Evolutionary conservation across 2,797 vertebrate species (phyloP).

Genomic region (Poeciliopsis infans): DNA sequence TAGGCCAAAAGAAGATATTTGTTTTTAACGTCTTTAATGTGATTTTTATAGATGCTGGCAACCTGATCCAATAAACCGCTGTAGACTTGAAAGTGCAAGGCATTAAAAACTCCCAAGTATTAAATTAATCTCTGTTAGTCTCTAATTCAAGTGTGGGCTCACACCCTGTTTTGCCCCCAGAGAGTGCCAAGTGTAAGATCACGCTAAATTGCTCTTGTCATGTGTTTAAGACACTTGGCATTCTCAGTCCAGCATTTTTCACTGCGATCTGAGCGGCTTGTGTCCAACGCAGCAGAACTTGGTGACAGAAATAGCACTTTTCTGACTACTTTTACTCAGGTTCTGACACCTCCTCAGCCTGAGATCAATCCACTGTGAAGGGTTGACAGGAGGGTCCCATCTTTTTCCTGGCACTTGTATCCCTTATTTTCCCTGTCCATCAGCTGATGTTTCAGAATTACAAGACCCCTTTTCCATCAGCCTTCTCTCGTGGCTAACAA

Average conservation of each 20-base stretch:
- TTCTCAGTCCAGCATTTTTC: conserved; percentile 69
- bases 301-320: conserved; percentile 67
- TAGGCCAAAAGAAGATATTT: conserved; percentile 81
- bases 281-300: conserved; percentile 70
- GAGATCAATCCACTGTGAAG: conserved; percentile 16
- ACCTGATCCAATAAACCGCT: conserved; percentile 80
- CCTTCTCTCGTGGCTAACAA: conserved; percentile 61
- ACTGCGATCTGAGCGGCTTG: conserved; percentile 59
- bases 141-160: conserved; percentile 82
- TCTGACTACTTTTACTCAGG: conserved; percentile 48
- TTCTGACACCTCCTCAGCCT: conserved; percentile 33
- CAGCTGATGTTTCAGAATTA: conserved; percentile 49
- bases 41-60: conserved; percentile 83
- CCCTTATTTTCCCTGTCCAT: conserved; percentile 40
- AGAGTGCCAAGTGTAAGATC: conserved; percentile 83
- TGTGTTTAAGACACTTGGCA: conserved; percentile 83
- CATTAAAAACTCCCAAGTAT: conserved; percentile 82
- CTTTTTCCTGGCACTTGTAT: conserved; percentile 22
- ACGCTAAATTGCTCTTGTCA: conserved; percentile 84
- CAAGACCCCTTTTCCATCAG: conserved; percentile 47
- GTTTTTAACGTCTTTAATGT: conserved; percentile 80
- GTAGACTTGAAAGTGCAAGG: conserved; percentile 79
- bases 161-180: conserved; percentile 77
- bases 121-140: conserved; percentile 84
- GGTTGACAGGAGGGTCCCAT: conserved; percentile 31